Percentiles rank a stretch among this genome's conserved stretches.
phyloP scores from a whole-genome alignment of 2,797 vertebrate genomes.

The Semaprochilodus insignis region DNA sequence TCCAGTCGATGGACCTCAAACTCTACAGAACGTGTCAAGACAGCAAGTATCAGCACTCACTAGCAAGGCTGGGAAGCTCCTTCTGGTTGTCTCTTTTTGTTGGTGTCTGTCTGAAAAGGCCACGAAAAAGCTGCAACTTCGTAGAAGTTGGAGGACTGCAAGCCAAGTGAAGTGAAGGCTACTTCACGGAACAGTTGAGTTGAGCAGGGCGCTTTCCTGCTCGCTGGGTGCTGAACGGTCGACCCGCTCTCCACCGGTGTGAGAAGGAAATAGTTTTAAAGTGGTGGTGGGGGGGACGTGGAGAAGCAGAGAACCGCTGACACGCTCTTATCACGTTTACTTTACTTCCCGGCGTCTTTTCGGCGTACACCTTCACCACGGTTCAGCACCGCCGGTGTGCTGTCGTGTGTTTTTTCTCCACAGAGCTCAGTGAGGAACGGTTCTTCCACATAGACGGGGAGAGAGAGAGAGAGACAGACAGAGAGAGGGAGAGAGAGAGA shows the following conservation, averaged over 20 bases:
- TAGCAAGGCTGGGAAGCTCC: neutral
- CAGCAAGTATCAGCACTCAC: neutral
- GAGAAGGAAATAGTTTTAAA: constrained; percentile 76
- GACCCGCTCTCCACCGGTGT: constrained; percentile 63
- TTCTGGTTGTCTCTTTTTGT: neutral
- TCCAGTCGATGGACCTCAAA: neutral
- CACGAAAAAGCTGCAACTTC: neutral
- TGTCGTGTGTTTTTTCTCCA: constrained; percentile 67
- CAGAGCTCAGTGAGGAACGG: constrained; percentile 63
- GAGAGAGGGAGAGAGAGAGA: neutral
- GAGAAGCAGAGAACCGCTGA: constrained; percentile 36
- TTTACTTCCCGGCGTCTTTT: neutral
- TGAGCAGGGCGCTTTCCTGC: constrained; percentile 81
- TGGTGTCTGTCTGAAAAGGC: too few relatives aligned
- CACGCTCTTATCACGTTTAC: constrained; percentile 19
- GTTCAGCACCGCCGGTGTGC: constrained; percentile 71
- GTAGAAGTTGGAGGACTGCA: neutral
- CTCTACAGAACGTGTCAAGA: constrained; percentile 1
- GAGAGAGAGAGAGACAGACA: neutral
- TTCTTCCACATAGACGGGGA: constrained; percentile 68
- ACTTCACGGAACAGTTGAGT: constrained; percentile 43
- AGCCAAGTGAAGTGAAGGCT: neutral
- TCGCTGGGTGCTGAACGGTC: constrained; percentile 82
- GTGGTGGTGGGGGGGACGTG: constrained; percentile 2
- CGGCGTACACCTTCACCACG: constrained; percentile 58